Base-by-base conservation (phyloP, 2,797 vertebrate genomes). In the Parauchenoglanis ngamensis region DNA sequence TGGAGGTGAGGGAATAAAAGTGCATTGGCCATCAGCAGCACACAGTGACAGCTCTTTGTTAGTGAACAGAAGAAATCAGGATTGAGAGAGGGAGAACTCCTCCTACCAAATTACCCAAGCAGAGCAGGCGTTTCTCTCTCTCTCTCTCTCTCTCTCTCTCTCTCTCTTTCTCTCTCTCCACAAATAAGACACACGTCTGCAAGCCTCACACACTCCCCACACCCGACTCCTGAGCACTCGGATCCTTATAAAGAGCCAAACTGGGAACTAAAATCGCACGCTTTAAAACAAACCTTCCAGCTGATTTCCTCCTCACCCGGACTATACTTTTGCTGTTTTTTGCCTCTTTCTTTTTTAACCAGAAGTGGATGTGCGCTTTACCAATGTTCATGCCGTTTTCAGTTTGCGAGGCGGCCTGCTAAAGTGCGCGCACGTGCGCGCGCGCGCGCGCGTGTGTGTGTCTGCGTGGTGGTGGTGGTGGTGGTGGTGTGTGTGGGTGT, bases 11-110 rank as follows among this genome's bases (percentile, higher is more conserved):
- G 31, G 31, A 73, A 19, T n/a, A 0, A 23, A 57, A 57, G 83
- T 57, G 83, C 57, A 7, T 2, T 54, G 94, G 94, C 95, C 95
- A 94, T 96, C 96, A 95, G 94, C 92, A 92, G 94, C 95, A 95
- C 94, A 95, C 94, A 97, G 95, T 98, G 97, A 97, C 97, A 98
- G 97, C 95, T 98, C 97, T 99, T 99, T 99, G 98, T 99, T 98
- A 97, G 96, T 96, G 97, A 97, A 96, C 96, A 97, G 96, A 96
- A 85, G 73, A 75, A 85, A 75, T 85, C 54, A 35, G 83, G 94
- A 96, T 94, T 93, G 95, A 93, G 89, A 93, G 95, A 95, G 94
- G 90, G 93, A 95, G 96, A 95, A 96, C 97, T 98, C 98, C 98
- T 98, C 98, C 98, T 97, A 96, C 98, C 96, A 96, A 97, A 97